These are phyloP conservation scores for Sebastiscus albofasciatus DNA, from an alignment of 2,797 vertebrate genomes.

Conservation along the genomic window DNA sequence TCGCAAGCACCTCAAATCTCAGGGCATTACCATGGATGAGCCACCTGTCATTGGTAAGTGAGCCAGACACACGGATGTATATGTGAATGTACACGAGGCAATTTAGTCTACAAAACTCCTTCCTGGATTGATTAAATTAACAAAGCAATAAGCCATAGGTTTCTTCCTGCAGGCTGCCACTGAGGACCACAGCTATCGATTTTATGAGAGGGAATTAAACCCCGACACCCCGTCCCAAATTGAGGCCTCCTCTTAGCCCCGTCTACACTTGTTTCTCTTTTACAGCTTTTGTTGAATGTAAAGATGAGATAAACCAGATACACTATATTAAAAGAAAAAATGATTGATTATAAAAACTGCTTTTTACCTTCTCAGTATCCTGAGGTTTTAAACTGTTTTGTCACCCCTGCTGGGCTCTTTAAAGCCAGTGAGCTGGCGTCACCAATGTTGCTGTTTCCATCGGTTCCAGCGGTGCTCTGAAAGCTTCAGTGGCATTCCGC, in stretches of 20 bases:
- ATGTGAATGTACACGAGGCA: background rate
- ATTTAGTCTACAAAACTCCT: background rate
- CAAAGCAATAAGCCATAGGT: background rate
- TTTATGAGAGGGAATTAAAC: constrained; percentile 11
- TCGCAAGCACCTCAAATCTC: constrained; percentile 99
- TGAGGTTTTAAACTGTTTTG: background rate
- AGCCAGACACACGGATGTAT: constrained; percentile 1
- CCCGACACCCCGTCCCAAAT: background rate
- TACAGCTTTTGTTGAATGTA: background rate
- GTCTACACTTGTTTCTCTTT: background rate
- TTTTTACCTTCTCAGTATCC: background rate
- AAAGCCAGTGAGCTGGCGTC: background rate
- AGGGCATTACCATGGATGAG: constrained; percentile 99
- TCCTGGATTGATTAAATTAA: constrained; percentile 7
- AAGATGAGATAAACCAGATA: background rate
- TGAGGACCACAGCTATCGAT: constrained; percentile 10
- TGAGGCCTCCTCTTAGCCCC: background rate
- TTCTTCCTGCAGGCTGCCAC: constrained; percentile 8
- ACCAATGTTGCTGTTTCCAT: constrained; percentile 2
- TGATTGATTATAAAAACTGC: background rate
- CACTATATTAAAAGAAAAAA: background rate
- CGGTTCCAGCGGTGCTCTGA: background rate
- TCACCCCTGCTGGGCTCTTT: background rate
- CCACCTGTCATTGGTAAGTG: constrained; percentile 96
- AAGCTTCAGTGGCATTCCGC: constrained; percentile 23